Evolutionary conservation across 2,113 vertebrate species (phyloP).

Genomic region (Neolamprologus falcicula): DNA sequence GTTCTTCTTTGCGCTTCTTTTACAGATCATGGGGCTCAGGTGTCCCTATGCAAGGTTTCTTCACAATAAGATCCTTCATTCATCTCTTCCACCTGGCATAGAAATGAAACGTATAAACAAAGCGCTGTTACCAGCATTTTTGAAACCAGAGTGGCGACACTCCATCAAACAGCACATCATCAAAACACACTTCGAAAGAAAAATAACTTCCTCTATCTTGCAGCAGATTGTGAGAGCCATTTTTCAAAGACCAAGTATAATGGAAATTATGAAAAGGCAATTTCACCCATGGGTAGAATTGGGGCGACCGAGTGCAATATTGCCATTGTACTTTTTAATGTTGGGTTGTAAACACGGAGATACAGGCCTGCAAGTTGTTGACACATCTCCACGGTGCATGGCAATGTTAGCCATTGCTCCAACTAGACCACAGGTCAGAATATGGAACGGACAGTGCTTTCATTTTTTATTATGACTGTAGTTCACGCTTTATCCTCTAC

Average conservation of each 20-base stretch:
- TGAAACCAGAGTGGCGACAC: conserved; percentile 16
- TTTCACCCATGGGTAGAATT: conserved; percentile 72
- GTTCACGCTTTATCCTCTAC: not conserved
- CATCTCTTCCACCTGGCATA: conserved; percentile 12
- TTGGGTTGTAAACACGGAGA: conserved; percentile 50
- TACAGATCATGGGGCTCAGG: conserved; percentile 2
- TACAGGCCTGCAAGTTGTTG: conserved; percentile 7
- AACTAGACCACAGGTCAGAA: not conserved
- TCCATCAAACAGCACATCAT: conserved; percentile 59
- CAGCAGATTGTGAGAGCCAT: conserved; percentile 45
- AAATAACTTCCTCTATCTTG: conserved; percentile 50
- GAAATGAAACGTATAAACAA: conserved; percentile 22
- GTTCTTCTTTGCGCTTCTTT: not conserved
- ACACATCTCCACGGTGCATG: not conserved
- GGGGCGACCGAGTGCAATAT: conserved; percentile 21
- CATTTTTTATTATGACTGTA: not conserved
- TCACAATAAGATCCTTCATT: conserved; percentile 17
- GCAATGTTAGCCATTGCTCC: not conserved
- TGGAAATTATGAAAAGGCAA: conserved; percentile 73
- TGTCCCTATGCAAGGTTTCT: not conserved
- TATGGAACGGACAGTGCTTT: not conserved
- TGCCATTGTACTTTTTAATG: conserved; percentile 17
- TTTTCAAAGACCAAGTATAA: conserved; percentile 63
- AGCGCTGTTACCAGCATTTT: conserved; percentile 6
- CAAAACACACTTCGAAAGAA: conserved; percentile 47